Conservation (phyloP, 2,888 invertebrate species). For the Chelonus formosanus region DNA sequence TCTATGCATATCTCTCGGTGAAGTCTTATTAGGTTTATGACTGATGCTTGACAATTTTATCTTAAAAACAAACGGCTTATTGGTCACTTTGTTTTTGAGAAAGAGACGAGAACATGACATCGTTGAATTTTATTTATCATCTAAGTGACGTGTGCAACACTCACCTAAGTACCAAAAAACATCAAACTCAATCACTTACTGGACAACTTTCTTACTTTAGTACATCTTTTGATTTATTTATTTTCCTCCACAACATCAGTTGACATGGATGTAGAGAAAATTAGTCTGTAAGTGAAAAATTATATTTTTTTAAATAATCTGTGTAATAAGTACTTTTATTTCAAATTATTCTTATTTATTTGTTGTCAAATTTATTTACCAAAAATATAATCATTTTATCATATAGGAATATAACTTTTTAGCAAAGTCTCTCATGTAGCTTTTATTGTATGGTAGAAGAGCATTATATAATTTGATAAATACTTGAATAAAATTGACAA, state of each 20-base stretch:
- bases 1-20: not conserved
- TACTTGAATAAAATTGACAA: too few relatives aligned
- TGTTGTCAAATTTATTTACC: too few relatives aligned
- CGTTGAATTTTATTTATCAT: slow-evolving; percentile 21
- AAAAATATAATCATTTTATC: too few relatives aligned
- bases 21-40: not conserved
- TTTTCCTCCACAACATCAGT: not conserved
- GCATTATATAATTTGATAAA: too few relatives aligned
- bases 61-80: slow-evolving; percentile 8
- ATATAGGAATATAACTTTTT: too few relatives aligned
- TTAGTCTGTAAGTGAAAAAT: slow-evolving; percentile 17
- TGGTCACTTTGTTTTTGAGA: slow-evolving; percentile 13
- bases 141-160: slow-evolving; percentile 23
- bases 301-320: not conserved
- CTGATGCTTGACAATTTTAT: slow-evolving; percentile 14
- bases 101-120: slow-evolving; percentile 1
- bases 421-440: too few relatives aligned
- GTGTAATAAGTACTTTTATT: too few relatives aligned
- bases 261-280: slow-evolving; percentile 21
- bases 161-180: slow-evolving; percentile 18
- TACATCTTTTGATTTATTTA: not conserved
- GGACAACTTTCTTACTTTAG: not conserved
- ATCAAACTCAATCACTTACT: not conserved
- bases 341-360: too few relatives aligned
- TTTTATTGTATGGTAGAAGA: too few relatives aligned